Evolutionary conservation across 2,113 vertebrate genomes (phyloP).

Genomic region (Cygnus atratus): DNA sequence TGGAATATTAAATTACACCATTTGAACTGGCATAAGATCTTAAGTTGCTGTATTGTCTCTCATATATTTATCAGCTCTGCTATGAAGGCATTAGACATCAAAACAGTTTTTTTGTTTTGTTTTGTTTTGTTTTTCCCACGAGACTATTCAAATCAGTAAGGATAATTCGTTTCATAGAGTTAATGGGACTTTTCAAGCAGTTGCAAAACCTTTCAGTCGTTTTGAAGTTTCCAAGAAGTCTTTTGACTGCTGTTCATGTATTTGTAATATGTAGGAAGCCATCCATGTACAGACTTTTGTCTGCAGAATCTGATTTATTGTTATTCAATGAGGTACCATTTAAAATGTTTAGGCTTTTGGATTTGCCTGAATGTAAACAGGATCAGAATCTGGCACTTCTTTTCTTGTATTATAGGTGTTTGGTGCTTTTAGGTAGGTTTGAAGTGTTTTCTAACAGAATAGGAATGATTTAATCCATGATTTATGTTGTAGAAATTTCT

Average conservation of each 20-base stretch:
- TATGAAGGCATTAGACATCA: neutral
- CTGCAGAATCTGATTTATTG: neutral
- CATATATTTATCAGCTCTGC: neutral
- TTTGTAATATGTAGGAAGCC: neutral
- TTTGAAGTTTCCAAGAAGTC: neutral
- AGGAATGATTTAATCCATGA: neutral
- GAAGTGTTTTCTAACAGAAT: neutral
- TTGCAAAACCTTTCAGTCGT: neutral
- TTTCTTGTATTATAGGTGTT: neutral
- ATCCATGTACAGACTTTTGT: neutral
- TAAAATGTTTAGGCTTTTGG: neutral
- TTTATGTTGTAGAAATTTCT: neutral
- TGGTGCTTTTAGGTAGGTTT: neutral
- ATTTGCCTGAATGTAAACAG: rapidly evolving
- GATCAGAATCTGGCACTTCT: neutral
- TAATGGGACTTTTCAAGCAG: neutral
- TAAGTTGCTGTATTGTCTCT: neutral
- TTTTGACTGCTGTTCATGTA: neutral
- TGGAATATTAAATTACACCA: neutral
- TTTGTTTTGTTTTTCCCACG: neutral
- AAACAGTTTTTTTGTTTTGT: neutral
- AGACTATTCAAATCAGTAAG: neutral
- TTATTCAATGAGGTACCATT: neutral
- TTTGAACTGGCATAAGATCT: neutral
- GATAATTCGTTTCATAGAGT: neutral